Conservation (phyloP, 1,140 invertebrate species). For the Drosophila seguyi region DNA sequence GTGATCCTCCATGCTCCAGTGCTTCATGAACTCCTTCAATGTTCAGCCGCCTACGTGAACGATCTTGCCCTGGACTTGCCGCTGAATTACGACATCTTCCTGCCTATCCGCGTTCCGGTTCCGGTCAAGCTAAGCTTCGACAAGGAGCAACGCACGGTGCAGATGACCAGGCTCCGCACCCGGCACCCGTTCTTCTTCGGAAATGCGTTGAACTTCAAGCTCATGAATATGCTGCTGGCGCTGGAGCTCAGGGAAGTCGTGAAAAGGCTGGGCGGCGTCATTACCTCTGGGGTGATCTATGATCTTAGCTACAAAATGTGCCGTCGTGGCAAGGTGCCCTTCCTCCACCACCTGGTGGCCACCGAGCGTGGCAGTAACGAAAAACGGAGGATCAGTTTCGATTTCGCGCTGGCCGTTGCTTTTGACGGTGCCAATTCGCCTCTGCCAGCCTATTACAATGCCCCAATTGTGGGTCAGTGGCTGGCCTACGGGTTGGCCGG, state of each 20-base stretch:
- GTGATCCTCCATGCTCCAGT: not conserved
- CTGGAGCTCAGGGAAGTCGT: slow-evolving; percentile 31
- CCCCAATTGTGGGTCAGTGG: slow-evolving; percentile 37
- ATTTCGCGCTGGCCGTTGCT: slow-evolving; percentile 51
- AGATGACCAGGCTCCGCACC: not conserved
- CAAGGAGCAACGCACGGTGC: slow-evolving; percentile 25
- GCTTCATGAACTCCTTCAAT: not conserved
- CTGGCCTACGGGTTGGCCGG: slow-evolving; percentile 38
- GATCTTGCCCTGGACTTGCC: slow-evolving; percentile 42
- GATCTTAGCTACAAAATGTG: slow-evolving; percentile 31
- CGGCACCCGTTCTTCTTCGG: slow-evolving; percentile 53
- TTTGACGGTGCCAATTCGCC: slow-evolving; percentile 30
- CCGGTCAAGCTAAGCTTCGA: slow-evolving; percentile 11
- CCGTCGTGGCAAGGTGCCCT: slow-evolving; percentile 16
- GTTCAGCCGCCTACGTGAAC: slow-evolving; percentile 35
- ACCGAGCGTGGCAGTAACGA: not conserved
- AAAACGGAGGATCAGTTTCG: slow-evolving; percentile 38
- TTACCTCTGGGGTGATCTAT: slow-evolving; percentile 6
- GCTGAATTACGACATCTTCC: slow-evolving; percentile 51
- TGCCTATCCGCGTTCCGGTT: slow-evolving; percentile 47
- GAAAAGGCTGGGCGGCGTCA: not conserved
- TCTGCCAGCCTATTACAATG: slow-evolving; percentile 36
- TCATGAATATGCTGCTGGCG: slow-evolving; percentile 44
- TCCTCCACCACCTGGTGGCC: slow-evolving; percentile 48
- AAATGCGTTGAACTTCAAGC: slow-evolving; percentile 40